Conservation (phyloP, 2,888 invertebrate species). For the Catocala nupta region DNA sequence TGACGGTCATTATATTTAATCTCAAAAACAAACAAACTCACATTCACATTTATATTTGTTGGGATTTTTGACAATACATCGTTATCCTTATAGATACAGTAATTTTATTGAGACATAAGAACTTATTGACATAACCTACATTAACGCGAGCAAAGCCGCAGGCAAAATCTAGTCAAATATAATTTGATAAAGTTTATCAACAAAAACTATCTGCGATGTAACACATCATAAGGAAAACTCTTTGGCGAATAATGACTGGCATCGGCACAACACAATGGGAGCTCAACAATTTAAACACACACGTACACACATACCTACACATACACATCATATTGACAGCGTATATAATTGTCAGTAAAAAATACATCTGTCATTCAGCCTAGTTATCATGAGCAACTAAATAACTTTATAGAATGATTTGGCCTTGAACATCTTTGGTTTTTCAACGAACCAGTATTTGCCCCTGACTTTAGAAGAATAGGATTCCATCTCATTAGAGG, state of each 20-base stretch:
- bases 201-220: neutral
- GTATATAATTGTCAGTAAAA: conserved; percentile 13
- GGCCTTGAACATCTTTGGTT: conserved; percentile 7
- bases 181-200: neutral
- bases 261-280: conserved; percentile 31
- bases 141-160: too few relatives aligned
- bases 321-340: neutral
- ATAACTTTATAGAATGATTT: neutral
- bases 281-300: conserved; percentile 16
- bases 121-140: too few relatives aligned
- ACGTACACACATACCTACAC: neutral
- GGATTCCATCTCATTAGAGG: too few relatives aligned
- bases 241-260: conserved; percentile 35
- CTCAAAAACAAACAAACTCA: too few relatives aligned
- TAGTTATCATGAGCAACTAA: neutral
- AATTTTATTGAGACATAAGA: too few relatives aligned
- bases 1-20: too few relatives aligned
- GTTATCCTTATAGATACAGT: too few relatives aligned
- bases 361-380: conserved; percentile 2
- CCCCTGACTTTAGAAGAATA: too few relatives aligned
- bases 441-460: neutral
- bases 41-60: too few relatives aligned
- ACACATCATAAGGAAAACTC: conserved; percentile 39
- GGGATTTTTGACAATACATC: too few relatives aligned
- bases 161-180: too few relatives aligned